Conservation (phyloP, 2,113 vertebrate genomes). For the Mirza zaza region DNA sequence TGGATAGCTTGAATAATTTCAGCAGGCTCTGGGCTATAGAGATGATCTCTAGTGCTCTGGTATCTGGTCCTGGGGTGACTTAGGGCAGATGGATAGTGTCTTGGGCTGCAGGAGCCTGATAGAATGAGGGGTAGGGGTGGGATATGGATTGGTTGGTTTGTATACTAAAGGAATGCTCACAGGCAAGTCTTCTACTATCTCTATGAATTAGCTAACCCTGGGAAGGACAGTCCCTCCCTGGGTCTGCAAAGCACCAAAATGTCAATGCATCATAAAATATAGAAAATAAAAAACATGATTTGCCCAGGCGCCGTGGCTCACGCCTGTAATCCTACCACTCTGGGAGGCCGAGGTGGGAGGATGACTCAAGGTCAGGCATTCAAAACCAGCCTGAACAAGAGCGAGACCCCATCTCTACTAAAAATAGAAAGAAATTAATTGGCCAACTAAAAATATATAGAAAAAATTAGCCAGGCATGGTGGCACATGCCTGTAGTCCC, state of each 20-base stretch:
- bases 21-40: not conserved
- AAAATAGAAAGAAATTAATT: too few relatives aligned
- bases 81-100: not conserved
- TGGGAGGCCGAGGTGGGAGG: too few relatives aligned
- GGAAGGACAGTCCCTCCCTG: not conserved
- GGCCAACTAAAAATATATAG: too few relatives aligned
- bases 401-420: too few relatives aligned
- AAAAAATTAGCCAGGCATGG: too few relatives aligned
- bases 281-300: not conserved
- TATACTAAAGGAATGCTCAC: not conserved
- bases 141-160: not conserved
- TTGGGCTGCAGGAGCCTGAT: not conserved
- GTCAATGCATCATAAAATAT: constrained; percentile 3
- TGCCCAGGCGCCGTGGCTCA: too few relatives aligned
- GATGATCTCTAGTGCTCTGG: not conserved
- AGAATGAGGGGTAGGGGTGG: not conserved
- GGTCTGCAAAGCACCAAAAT: not conserved
- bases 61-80: not conserved
- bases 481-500: too few relatives aligned
- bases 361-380: too few relatives aligned
- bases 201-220: not conserved
- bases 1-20: not conserved
- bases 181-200: not conserved
- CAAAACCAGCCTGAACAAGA: too few relatives aligned
- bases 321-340: too few relatives aligned